Evolutionary conservation across 2,113 vertebrate species (phyloP).

Genomic region (Corythaeola cristata): DNA sequence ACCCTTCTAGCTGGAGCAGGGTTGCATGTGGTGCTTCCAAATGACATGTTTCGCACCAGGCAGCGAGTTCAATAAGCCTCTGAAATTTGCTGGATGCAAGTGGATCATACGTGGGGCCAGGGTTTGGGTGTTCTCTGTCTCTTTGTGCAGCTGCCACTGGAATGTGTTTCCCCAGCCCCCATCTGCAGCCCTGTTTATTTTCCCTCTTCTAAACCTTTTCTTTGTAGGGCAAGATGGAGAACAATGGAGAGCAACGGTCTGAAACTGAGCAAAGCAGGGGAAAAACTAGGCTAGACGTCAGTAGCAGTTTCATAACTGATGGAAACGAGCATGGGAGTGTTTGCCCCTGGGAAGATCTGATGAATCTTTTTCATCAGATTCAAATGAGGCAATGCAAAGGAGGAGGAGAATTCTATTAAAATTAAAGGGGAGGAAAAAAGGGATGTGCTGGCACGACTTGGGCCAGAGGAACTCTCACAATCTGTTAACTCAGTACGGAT

Average conservation of each 20-base stretch:
- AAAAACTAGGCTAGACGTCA: not conserved
- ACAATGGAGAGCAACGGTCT: not conserved
- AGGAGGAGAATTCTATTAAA: conserved; percentile 16
- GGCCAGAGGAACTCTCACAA: not conserved
- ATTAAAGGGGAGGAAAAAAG: not conserved
- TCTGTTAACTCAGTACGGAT: not conserved
- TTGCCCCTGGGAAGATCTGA: conserved; percentile 13
- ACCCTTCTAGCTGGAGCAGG: not conserved
- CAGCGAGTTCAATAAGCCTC: not conserved
- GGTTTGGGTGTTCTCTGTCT: not conserved
- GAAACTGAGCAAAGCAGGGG: not conserved
- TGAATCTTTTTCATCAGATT: not conserved
- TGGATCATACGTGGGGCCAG: fast-evolving
- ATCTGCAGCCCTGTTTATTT: not conserved
- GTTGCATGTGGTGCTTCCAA: fast-evolving
- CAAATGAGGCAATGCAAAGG: conserved; percentile 15
- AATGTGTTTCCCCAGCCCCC: not conserved
- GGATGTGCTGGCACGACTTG: not conserved
- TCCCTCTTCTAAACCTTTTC: not conserved
- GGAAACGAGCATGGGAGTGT: not conserved
- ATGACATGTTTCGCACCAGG: not conserved
- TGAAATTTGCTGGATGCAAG: not conserved
- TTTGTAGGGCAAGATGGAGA: not conserved
- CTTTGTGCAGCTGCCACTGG: not conserved
- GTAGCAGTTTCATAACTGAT: conserved; percentile 6